phyloP scores from a whole-genome alignment of 2,888 invertebrate species.

The Stratiomys singularior region DNA sequence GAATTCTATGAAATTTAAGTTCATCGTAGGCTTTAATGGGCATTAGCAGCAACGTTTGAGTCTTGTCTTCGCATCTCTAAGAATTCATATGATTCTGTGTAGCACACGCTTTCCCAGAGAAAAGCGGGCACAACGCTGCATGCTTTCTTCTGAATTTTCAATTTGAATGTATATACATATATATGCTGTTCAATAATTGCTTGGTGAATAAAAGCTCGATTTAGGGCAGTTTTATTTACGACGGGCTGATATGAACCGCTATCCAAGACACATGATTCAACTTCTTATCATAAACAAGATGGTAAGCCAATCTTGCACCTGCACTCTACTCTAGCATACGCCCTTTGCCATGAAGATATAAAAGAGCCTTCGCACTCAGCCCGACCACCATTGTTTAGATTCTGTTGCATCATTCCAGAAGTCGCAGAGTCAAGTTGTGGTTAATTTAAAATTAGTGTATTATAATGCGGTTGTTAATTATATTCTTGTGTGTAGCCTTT shows the following conservation, averaged over 20 bases:
- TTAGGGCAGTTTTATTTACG: constrained; percentile 4
- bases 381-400: background rate
- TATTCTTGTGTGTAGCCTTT: background rate
- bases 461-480: background rate
- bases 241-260: background rate
- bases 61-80: too few species aligned
- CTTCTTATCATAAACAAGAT: background rate
- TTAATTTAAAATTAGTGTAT: background rate
- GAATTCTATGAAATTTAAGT: too few species aligned
- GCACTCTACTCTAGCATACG: background rate
- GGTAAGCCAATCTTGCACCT: background rate
- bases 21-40: too few species aligned
- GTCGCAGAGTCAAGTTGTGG: background rate
- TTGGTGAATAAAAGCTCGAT: too few species aligned
- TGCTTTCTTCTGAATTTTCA: too few species aligned
- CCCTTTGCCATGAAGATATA: background rate
- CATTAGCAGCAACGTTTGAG: too few species aligned
- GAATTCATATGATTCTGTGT: too few species aligned
- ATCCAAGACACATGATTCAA: background rate
- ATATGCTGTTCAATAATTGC: too few species aligned
- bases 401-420: background rate
- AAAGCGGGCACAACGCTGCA: too few species aligned
- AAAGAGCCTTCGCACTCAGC: background rate
- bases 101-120: too few species aligned
- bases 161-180: too few species aligned